Conservation (phyloP, 2,113 vertebrate genomes). For the Scophthalmus maximus region DNA sequence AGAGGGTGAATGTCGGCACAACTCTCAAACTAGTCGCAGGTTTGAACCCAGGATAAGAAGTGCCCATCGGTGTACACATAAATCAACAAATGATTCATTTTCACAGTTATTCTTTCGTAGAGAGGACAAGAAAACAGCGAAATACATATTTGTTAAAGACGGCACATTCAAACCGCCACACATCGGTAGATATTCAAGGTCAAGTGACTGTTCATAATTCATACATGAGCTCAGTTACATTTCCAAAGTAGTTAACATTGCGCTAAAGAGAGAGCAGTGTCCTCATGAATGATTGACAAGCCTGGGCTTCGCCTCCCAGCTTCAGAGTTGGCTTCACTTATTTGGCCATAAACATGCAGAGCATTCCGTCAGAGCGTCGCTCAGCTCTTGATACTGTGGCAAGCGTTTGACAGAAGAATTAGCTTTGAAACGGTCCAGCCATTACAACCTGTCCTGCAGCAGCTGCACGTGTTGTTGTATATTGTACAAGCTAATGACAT, state of each 20-base stretch:
- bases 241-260: constrained; percentile 37
- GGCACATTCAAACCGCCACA: not conserved
- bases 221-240: constrained; percentile 47
- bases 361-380: not conserved
- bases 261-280: constrained; percentile 26
- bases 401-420: too few species aligned
- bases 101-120: not conserved
- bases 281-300: constrained; percentile 63
- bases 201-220: constrained; percentile 45
- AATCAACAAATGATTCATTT: not conserved
- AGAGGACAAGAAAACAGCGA: not conserved
- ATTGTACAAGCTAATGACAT: not conserved
- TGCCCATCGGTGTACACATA: constrained; percentile 7
- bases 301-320: constrained; percentile 24
- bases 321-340: constrained; percentile 18
- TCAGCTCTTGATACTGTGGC: too few species aligned
- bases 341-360: constrained; percentile 34
- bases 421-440: too few species aligned
- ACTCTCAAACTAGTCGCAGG: not conserved
- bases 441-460: not conserved
- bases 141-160: not conserved
- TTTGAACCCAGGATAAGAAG: not conserved
- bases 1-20: not conserved
- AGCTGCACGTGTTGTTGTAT: too few species aligned
- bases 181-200: constrained; percentile 16